Percentiles rank a stretch among this genome's conserved stretches.
Conservation (phyloP, 1,140 invertebrate species). For the Ptiloglossa arizonensis region DNA sequence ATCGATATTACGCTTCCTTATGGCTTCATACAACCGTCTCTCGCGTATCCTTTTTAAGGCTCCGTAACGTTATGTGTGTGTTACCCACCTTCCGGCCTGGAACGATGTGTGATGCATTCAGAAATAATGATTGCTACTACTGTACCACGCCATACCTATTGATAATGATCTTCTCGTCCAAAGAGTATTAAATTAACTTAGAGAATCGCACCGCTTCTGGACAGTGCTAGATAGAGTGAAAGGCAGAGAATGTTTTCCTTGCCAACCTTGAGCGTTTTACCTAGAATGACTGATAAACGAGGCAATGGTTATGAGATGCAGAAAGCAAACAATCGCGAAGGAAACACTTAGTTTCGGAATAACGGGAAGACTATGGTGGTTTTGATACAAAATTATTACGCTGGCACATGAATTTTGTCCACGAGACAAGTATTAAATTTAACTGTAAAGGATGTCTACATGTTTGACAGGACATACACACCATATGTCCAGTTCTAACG, state of each 20-base stretch:
- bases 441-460: no score
- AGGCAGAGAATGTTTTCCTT: not conserved
- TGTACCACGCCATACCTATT: not conserved
- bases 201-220: not conserved
- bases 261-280: not conserved
- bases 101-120: slow-evolving; percentile 6
- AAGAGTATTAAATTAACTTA: slow-evolving; percentile 23
- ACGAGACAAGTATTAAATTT: no score
- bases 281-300: not conserved
- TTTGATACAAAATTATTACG: no score
- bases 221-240: not conserved
- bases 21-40: not conserved
- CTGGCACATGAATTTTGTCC: no score
- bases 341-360: no score
- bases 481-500: no score
- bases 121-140: slow-evolving; percentile 16
- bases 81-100: slow-evolving; percentile 14
- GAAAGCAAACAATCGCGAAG: no score
- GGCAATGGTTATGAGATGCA: not conserved
- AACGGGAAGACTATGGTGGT: no score
- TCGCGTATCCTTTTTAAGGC: not conserved
- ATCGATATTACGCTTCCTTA: slow-evolving; percentile 31
- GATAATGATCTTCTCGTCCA: slow-evolving; percentile 1
- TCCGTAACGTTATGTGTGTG: slow-evolving; percentile 3
- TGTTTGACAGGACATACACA: no score